Evolutionary conservation across 2,888 invertebrate genomes (phyloP).

Genomic region (Epirrhoe alternata): DNA sequence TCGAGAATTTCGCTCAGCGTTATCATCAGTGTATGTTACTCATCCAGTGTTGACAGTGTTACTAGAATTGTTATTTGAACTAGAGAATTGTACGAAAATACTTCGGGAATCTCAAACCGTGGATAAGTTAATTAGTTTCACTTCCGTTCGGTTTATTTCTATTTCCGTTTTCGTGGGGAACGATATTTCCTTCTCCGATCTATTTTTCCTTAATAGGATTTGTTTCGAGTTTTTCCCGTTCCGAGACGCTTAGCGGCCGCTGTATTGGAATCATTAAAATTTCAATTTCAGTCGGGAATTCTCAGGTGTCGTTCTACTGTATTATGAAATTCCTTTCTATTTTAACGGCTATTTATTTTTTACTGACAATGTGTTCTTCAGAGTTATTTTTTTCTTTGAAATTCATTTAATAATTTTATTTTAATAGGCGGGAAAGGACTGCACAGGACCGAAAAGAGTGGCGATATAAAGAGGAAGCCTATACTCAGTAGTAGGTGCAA

Average conservation of each 20-base stretch:
- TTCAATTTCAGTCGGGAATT: conserved; percentile 55
- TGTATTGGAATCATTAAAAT: conserved; percentile 68
- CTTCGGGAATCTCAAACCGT: conserved; percentile 73
- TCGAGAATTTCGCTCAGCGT: conserved; percentile 69
- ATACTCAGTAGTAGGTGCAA: too few species aligned
- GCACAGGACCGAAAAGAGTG: too few species aligned
- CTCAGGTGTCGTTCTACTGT: conserved; percentile 50
- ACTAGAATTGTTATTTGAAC: conserved; percentile 74
- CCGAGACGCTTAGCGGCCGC: conserved; percentile 52
- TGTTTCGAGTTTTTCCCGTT: conserved; percentile 67
- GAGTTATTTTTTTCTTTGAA: not conserved
- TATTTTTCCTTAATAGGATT: conserved; percentile 81
- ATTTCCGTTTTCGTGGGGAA: conserved; percentile 80
- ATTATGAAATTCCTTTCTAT: conserved; percentile 38
- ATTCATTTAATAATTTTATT: not conserved
- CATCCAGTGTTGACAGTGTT: conserved; percentile 77
- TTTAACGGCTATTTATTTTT: conserved; percentile 12
- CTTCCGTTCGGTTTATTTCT: conserved; percentile 82
- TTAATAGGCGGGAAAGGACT: too few species aligned
- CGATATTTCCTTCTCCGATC: conserved; percentile 75
- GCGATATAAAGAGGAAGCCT: too few species aligned
- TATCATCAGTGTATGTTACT: conserved; percentile 77
- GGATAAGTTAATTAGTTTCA: conserved; percentile 84
- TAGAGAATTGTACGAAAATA: conserved; percentile 78
- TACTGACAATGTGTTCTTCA: conserved; percentile 1